Conservation (phyloP, 2,797 vertebrate species). For the Macroramphosus scolopax region DNA sequence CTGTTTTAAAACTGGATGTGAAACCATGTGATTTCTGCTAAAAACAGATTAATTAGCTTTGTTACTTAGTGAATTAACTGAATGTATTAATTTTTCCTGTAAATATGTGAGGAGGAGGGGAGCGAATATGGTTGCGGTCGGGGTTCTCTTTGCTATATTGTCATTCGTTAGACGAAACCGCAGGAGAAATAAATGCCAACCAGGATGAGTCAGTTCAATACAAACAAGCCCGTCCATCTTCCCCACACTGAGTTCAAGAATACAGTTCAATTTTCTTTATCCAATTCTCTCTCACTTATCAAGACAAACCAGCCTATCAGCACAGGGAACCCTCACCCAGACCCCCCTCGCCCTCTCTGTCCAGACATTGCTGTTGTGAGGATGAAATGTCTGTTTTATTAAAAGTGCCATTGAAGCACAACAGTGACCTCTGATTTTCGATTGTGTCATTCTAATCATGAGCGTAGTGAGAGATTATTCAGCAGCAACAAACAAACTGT, state of each 20-base stretch:
- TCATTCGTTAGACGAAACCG: constrained; percentile 46
- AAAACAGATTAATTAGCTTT: constrained; percentile 81
- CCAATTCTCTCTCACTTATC: constrained; percentile 73
- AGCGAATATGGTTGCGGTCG: constrained; percentile 46
- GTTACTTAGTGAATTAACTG: constrained; percentile 84
- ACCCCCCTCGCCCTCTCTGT: constrained; percentile 73
- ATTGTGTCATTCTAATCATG: constrained; percentile 66
- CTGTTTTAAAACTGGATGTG: constrained; percentile 72
- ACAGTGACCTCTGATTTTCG: constrained; percentile 79
- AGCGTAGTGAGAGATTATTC: constrained; percentile 19
- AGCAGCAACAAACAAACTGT: constrained; percentile 31
- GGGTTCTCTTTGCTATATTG: constrained; percentile 75
- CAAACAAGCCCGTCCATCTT: constrained; percentile 50
- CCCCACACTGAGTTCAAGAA: constrained; percentile 62
- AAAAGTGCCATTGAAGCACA: constrained; percentile 86
- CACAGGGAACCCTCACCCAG: constrained; percentile 74
- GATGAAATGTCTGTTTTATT: constrained; percentile 89
- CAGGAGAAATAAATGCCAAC: constrained; percentile 63
- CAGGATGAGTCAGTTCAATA: constrained; percentile 61
- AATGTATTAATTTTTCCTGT: constrained; percentile 84
- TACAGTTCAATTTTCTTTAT: constrained; percentile 71
- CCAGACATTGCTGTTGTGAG: constrained; percentile 88
- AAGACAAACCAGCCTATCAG: constrained; percentile 79
- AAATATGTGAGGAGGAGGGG: constrained; percentile 77
- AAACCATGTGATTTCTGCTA: constrained; percentile 76